Conservation (phyloP, 2,888 invertebrate genomes). For the Melipona beecheii region DNA sequence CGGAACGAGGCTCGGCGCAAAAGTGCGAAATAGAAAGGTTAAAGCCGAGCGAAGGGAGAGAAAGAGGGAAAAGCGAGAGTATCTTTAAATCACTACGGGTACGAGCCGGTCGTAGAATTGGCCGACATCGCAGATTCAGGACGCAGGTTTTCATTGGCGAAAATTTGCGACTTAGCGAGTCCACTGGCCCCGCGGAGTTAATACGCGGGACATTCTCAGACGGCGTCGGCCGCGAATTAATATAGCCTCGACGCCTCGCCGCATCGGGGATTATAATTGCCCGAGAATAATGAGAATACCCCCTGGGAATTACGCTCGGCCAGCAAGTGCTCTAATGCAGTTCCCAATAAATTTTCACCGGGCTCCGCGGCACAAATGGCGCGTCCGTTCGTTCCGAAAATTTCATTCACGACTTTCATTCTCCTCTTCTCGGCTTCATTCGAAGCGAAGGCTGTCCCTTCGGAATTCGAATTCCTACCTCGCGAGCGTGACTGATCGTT, state of each 20-base stretch:
- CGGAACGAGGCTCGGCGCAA: conserved; percentile 23
- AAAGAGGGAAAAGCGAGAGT: conserved; percentile 12
- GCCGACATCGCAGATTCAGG: conserved; percentile 54
- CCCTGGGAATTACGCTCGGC: conserved; percentile 65
- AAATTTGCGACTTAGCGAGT: conserved; percentile 64
- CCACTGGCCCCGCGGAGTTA: conserved; percentile 68
- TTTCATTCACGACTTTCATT: conserved; percentile 37
- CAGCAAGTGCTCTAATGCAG: conserved; percentile 57
- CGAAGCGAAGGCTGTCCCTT: not conserved
- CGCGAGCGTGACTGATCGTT: not conserved
- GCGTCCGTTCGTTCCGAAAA: conserved; percentile 29
- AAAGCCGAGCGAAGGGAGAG: conserved; percentile 1
- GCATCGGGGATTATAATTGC: conserved; percentile 74
- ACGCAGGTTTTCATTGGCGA: conserved; percentile 62
- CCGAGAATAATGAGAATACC: conserved; percentile 71
- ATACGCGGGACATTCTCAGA: conserved; percentile 75
- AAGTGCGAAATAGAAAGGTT: conserved; percentile 39
- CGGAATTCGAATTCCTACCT: too few species aligned
- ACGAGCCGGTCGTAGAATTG: conserved; percentile 33
- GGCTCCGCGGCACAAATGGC: conserved; percentile 36
- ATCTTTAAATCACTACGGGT: conserved; percentile 48
- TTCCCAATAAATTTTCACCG: conserved; percentile 65
- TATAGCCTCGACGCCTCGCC: conserved; percentile 68
- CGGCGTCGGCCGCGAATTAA: conserved; percentile 75
- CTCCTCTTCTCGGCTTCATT: not conserved